phyloP scores from a whole-genome alignment of 2,797 vertebrate species.

The Austrolebias charrua region DNA sequence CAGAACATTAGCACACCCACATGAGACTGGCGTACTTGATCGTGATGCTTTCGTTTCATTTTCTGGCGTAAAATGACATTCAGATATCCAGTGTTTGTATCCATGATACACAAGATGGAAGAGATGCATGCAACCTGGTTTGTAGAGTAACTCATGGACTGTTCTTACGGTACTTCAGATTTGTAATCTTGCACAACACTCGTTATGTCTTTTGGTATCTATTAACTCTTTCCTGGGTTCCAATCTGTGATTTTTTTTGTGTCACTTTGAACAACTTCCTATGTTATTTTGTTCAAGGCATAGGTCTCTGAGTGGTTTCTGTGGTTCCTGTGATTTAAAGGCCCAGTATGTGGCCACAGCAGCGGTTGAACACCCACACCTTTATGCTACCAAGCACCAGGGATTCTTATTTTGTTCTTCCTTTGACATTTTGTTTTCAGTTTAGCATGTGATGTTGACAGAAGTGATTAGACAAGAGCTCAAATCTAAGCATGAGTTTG shows the following conservation, averaged over 20 bases:
- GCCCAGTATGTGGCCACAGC: conserved; percentile 19
- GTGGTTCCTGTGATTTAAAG: conserved; percentile 60
- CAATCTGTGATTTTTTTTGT: conserved; percentile 50
- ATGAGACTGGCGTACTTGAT: conserved; percentile 10
- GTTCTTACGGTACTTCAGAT: too few species aligned
- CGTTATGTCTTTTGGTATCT: conserved; percentile 7
- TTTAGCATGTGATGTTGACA: too few species aligned
- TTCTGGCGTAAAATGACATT: conserved; percentile 2
- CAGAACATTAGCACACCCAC: conserved; percentile 16
- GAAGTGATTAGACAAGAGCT: too few species aligned
- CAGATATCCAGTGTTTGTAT: conserved; percentile 1
- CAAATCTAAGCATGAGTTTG: too few species aligned
- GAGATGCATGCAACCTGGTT: conserved; percentile 1
- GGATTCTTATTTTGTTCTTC: conserved; percentile 38
- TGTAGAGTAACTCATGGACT: conserved; percentile 6
- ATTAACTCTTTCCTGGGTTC: conserved; percentile 17
- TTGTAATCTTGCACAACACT: too few species aligned
- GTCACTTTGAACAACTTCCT: conserved; percentile 43
- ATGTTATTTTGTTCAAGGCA: conserved; percentile 64
- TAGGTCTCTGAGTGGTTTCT: conserved; percentile 48
- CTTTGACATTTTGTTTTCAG: neutral
- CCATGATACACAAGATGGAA: neutral
- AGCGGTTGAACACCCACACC: conserved; percentile 35
- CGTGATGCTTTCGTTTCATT: conserved; percentile 15
- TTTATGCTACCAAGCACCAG: conserved; percentile 46